phyloP scores from a whole-genome alignment of 2,797 vertebrate genomes.

The Gymnothorax reevesii region DNA sequence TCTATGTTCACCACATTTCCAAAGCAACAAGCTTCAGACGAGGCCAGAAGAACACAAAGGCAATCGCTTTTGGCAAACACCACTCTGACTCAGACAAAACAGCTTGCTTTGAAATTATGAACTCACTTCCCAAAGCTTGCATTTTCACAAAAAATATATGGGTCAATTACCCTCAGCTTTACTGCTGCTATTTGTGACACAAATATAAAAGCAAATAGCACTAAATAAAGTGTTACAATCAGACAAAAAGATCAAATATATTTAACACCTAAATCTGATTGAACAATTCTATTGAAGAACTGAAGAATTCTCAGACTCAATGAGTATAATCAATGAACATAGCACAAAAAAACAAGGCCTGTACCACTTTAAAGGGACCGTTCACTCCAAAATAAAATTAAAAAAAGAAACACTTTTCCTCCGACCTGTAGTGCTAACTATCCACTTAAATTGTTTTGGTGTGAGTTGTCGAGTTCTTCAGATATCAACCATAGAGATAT shows the following conservation, averaged over 20 bases:
- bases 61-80: slow-evolving; percentile 37
- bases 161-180: neutral
- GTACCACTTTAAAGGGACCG: neutral
- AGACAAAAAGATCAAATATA: neutral
- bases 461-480: too few species aligned
- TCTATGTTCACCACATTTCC: neutral
- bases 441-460: too few species aligned
- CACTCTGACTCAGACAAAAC: neutral
- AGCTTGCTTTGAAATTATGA: slow-evolving; percentile 35
- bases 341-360: neutral
- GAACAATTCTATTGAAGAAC: neutral
- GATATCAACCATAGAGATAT: too few species aligned
- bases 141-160: slow-evolving; percentile 24
- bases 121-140: slow-evolving; percentile 10
- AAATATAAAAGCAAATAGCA: neutral
- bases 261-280: neutral
- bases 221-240: neutral
- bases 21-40: slow-evolving; percentile 27
- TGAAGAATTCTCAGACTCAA: neutral
- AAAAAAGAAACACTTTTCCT: too few species aligned
- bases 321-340: neutral
- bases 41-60: slow-evolving; percentile 28
- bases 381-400: too few species aligned
- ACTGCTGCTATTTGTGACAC: neutral
- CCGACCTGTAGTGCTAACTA: too few species aligned